Percentiles rank a stretch among this genome's conserved stretches.
phyloP scores from a whole-genome alignment of 1,140 invertebrate genomes.

The Neotoxoptera formosana region DNA sequence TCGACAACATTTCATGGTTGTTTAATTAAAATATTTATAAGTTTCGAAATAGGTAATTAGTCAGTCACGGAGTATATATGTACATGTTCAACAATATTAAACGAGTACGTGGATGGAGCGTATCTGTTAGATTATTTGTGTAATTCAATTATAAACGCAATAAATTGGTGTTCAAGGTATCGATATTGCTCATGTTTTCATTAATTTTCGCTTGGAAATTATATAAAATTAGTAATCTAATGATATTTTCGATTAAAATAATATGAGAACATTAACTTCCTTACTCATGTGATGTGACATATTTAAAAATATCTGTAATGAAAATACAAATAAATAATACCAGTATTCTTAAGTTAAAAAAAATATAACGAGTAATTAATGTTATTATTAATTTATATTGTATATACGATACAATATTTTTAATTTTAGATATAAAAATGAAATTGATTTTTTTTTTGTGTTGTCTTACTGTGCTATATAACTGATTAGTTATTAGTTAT shows the following conservation, averaged over 20 bases:
- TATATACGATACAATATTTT: not conserved
- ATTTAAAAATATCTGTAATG: not conserved
- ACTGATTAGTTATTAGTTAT: not conserved
- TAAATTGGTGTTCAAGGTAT: not conserved
- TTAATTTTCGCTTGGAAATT: not conserved
- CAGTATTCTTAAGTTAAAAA: not conserved
- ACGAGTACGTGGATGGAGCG: not conserved
- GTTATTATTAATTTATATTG: not conserved
- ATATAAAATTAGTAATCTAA: not conserved
- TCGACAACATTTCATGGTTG: not conserved
- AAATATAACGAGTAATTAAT: not conserved
- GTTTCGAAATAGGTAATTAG: slow-evolving; percentile 10
- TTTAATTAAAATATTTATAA: slow-evolving; percentile 30
- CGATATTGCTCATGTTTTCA: not conserved
- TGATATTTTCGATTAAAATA: slow-evolving; percentile 13
- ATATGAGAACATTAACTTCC: not conserved
- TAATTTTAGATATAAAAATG: not conserved
- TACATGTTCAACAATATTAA: slow-evolving; percentile 21
- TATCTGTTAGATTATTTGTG: not conserved
- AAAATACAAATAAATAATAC: not conserved
- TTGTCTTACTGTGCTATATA: not conserved
- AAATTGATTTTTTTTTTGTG: not conserved
- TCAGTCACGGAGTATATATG: not conserved
- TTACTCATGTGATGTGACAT: not conserved
- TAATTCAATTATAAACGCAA: slow-evolving; percentile 26